Percentiles rank a stretch among this genome's conserved stretches.
Conservation (phyloP, 2,113 vertebrate genomes). For the Oreochromis tanganicae region DNA sequence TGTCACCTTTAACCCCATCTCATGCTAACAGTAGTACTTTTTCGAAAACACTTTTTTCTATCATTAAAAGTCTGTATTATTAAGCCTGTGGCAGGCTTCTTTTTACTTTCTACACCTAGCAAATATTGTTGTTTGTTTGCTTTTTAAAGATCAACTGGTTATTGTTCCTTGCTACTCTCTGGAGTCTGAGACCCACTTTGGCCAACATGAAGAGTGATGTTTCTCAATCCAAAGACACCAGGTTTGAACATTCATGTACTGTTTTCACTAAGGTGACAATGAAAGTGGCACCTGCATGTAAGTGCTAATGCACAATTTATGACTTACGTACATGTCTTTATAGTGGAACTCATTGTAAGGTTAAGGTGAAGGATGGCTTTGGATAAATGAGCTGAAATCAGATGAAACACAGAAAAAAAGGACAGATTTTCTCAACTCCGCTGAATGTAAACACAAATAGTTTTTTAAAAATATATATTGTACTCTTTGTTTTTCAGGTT, state of each 20-base stretch:
- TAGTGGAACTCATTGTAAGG: background rate
- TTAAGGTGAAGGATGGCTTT: background rate
- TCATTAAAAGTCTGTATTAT: background rate
- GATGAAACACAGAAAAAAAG: background rate
- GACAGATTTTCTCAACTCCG: background rate
- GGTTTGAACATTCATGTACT: slow-evolving; percentile 5
- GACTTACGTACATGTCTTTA: background rate
- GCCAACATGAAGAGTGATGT: slow-evolving; percentile 53
- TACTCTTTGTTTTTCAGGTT: slow-evolving; percentile 19
- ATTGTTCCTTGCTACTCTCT: slow-evolving; percentile 56
- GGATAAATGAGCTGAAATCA: background rate
- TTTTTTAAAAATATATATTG: background rate
- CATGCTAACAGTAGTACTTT: background rate
- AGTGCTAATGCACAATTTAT: background rate
- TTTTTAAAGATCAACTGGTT: slow-evolving; percentile 43
- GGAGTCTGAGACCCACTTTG: slow-evolving; percentile 54
- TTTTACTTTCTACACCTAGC: background rate
- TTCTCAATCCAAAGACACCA: slow-evolving; percentile 60
- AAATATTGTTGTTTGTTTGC: background rate
- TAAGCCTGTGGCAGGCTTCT: background rate
- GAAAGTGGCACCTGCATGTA: background rate
- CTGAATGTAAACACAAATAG: background rate
- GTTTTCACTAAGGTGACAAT: background rate
- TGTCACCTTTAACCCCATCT: background rate
- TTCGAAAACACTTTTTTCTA: background rate